These are phyloP conservation scores for Aramus guarauna DNA, from an alignment of 2,113 vertebrate species.

Conservation along the genomic window DNA sequence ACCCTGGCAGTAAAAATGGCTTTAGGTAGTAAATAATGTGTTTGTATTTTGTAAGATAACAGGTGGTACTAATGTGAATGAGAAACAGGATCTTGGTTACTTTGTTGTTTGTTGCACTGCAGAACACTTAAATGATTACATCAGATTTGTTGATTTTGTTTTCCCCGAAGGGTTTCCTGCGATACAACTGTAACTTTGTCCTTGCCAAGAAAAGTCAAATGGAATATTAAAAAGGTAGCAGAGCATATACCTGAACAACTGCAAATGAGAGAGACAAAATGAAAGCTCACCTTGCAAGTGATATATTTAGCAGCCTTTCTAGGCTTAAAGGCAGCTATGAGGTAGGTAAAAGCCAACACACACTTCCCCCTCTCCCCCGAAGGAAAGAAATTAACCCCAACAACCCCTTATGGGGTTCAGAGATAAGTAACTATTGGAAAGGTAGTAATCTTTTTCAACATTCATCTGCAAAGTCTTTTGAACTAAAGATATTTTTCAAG, in stretches of 20 bases:
- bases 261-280: background rate
- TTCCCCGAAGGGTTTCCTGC: background rate
- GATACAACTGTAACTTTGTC: background rate
- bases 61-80: background rate
- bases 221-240: background rate
- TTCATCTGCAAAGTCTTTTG: background rate
- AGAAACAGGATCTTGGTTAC: background rate
- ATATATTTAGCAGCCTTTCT: background rate
- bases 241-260: background rate
- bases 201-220: background rate
- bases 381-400: background rate
- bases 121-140: background rate
- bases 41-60: background rate
- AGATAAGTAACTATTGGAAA: background rate
- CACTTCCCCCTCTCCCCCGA: background rate
- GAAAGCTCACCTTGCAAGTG: background rate
- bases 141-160: background rate
- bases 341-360: background rate
- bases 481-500: background rate
- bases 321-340: background rate
- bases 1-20: background rate
- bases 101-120: background rate
- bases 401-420: background rate
- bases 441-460: background rate
- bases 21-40: background rate